Conservation (phyloP, 2,113 vertebrate species). For the Pristiophorus japonicus region DNA sequence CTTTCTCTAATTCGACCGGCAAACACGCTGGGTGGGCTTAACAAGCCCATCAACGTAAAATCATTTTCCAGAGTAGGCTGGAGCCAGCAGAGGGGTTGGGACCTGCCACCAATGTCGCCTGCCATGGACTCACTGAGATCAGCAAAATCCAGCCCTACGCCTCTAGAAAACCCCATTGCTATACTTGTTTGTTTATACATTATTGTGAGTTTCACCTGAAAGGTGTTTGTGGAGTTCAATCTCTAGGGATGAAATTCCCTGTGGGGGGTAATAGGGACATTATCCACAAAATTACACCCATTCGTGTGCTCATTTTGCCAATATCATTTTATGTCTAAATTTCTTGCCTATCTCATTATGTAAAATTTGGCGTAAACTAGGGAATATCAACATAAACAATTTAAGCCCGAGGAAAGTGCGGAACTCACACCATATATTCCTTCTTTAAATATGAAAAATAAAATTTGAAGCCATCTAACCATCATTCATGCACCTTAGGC, state of each 20-base stretch:
- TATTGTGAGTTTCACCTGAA: background rate
- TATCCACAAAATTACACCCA: background rate
- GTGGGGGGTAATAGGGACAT: background rate
- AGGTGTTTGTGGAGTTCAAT: background rate
- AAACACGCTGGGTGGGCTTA: too few species aligned
- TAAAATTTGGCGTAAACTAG: background rate
- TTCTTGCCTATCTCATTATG: background rate
- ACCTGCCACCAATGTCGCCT: too few species aligned
- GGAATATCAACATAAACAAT: background rate
- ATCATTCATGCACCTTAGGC: slow-evolving; percentile 6
- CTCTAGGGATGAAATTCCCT: background rate
- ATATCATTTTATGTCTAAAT: background rate
- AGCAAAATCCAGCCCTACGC: too few species aligned
- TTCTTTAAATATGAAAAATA: slow-evolving; percentile 1
- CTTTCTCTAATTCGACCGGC: too few species aligned
- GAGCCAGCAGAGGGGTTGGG: too few species aligned
- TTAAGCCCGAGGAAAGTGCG: background rate
- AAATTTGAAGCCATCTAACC: background rate
- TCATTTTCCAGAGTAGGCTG: too few species aligned
- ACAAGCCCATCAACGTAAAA: too few species aligned
- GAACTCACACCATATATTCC: background rate
- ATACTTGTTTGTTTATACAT: background rate
- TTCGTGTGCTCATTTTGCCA: background rate
- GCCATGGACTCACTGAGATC: too few species aligned
- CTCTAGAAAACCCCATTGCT: background rate